Base-by-base conservation (phyloP, 1,140 invertebrate genomes). In the Zophobas atratus region DNA sequence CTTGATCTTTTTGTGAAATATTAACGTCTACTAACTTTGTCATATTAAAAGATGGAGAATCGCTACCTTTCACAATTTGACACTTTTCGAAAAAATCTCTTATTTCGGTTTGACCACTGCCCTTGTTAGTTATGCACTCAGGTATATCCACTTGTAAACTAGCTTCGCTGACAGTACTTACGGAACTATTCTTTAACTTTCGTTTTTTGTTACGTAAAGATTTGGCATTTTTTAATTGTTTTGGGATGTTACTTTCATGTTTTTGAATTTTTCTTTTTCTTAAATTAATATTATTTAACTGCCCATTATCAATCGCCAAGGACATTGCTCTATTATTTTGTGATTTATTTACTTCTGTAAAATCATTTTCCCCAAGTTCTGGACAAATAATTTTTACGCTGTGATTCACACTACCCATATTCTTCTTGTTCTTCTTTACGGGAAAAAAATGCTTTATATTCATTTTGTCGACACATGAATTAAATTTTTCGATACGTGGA, bases 391-490 rank as follows among this genome's bases (percentile, higher is more conserved):
- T 20, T 20, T 20, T 20, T 20, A 20, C 20, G 20, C 20, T 20
- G 20, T 20, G 20, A 20, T 20, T 20, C 20, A 20, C 20, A 20
- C 48, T 71, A 38, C 75, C 33, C n/a, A 20, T 20, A 51, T 55
- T 56, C 34, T 76, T 79, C 67, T 77, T 81, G 32, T 74, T 55
- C 48, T 82, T 81, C 38, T 80, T 82, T 1, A 84, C 77, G 1
- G 82, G 81, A 73, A 84, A 84, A 70, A 83, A 84, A 33, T 56
- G 78, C 70, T 84, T 84, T 4, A 84, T 79, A 46, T 81, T 84
- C 36, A 83, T 76, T 20, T 76, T 80, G 33, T 77, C 79, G 3
- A 76, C 53, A n/a, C 32, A 20, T 46, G 36, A 38, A 43, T 36
- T 67, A 32, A 43, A 43, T 67, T 67, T 67, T 20, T 67, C 60